Evolutionary conservation across 2,797 vertebrate genomes (phyloP), one percentile per base, ranked within the genome.

Genomic region (Sardinella longiceps): DNA sequence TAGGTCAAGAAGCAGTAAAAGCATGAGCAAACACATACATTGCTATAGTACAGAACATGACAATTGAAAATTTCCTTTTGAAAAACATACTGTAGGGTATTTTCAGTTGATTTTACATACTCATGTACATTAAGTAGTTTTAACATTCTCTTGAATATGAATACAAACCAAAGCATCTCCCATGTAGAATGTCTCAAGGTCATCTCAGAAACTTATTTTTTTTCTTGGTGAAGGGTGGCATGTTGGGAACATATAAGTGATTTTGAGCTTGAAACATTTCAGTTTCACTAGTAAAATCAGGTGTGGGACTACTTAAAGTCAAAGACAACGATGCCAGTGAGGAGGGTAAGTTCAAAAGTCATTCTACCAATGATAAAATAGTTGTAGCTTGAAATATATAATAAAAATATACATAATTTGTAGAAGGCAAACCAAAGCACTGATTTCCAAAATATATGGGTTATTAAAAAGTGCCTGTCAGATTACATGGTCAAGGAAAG

Each of bases 1-100:
- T 92, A 92, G 80, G 89, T 91, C 77, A 88, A 91, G 86, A 93
- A 93, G 93, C 92, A 80, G 88, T 89, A 91, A 90, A 93, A 91
- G 91, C 91, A 87, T 89, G 89, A 93, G 80, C 85, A 88, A 87
- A 89, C 85, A 93, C 91, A 86, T 81, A 91, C 84, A 86, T 83
- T 30, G 88, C 83, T 86, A 90, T 80, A 83, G 88, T 87, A 92
- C 90, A 91, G 86, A 90, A 88, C 70, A 77, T 77, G 90, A 90
- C 90, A 90, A 83, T 90, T 14, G 63, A 81, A 90, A 90, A 88
- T 89, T 83, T 87, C 82, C 43, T 87, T 88, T 83, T 87, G 83
- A 46, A 85, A 39, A 88, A 87, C 85, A 86, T 90, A 87, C 51
- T 81, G 80, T 66, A 81, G 74, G 18, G 5, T 48, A 10, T 46